Percentiles rank a stretch among this genome's conserved stretches.
These are phyloP conservation scores for Solenopsis fugax DNA, from an alignment of 1,140 invertebrate genomes.

Conservation along the genomic window DNA sequence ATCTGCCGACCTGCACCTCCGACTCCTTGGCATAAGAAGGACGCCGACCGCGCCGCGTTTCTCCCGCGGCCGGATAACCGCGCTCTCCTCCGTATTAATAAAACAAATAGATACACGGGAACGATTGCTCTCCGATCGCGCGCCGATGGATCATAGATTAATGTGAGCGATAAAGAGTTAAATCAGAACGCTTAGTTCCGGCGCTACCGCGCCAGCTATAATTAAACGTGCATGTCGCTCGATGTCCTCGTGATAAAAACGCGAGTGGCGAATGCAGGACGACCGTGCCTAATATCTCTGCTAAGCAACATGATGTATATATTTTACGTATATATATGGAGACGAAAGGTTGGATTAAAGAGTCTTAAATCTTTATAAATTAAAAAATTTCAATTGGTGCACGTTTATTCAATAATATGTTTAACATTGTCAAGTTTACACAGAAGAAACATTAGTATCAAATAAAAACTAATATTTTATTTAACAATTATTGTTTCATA, in stretches of 20 bases:
- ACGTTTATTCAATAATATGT: not conserved
- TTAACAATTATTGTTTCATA: too few species aligned
- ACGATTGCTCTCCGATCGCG: conserved; percentile 46
- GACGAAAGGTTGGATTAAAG: not conserved
- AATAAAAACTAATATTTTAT: too few species aligned
- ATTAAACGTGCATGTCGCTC: conserved; percentile 29
- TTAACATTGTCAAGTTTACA: too few species aligned
- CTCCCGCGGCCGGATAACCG: conserved; percentile 1
- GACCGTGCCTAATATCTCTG: not conserved
- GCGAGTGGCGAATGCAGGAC: conserved; percentile 6
- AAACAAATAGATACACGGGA: conserved; percentile 59
- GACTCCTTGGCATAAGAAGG: conserved; percentile 60
- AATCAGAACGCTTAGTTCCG: conserved; percentile 48
- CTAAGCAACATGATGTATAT: not conserved
- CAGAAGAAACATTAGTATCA: too few species aligned
- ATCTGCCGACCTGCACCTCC: conserved; percentile 77
- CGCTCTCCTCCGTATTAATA: conserved; percentile 50
- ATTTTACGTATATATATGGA: not conserved
- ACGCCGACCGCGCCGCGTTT: conserved; percentile 26
- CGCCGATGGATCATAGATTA: conserved; percentile 45
- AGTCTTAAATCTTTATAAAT: not conserved
- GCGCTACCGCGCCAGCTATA: conserved; percentile 41
- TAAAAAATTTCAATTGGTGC: not conserved
- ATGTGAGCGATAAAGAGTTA: conserved; percentile 51
- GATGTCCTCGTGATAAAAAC: conserved; percentile 25